These are phyloP conservation scores for Habroteleia sp. DNA, from an alignment of 2,888 invertebrate species.

Conservation along the genomic window DNA sequence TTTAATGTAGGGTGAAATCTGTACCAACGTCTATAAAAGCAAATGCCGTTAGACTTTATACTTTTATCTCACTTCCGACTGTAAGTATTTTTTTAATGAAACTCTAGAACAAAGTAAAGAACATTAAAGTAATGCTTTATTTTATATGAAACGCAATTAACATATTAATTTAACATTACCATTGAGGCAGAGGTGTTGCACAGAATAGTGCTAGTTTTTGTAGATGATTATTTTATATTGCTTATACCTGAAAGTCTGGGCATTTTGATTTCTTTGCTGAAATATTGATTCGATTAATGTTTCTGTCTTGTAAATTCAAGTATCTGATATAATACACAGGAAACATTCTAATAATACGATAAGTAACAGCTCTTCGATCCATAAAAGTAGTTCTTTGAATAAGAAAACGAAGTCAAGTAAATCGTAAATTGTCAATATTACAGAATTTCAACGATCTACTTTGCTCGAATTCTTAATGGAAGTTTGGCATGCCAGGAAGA, in stretches of 20 bases:
- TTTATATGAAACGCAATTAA: too few relatives aligned
- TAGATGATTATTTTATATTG: too few relatives aligned
- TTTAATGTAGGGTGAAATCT: not conserved
- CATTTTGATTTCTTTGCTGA: not conserved
- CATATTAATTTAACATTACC: too few relatives aligned
- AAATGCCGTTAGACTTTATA: not conserved
- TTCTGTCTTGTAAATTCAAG: constrained; percentile 3
- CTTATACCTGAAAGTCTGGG: too few relatives aligned
- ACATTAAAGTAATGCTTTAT: constrained; percentile 1
- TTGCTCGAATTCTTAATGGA: constrained; percentile 74
- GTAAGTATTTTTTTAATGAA: not conserved
- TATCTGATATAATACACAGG: constrained; percentile 10
- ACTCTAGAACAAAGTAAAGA: too few relatives aligned
- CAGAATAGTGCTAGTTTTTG: too few relatives aligned
- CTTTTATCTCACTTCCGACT: not conserved
- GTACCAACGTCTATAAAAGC: constrained; percentile 2
- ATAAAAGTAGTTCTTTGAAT: constrained; percentile 44
- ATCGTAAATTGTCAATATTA: constrained; percentile 66
- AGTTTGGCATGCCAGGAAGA: constrained; percentile 69
- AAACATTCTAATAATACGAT: constrained; percentile 44
- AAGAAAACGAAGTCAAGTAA: constrained; percentile 59
- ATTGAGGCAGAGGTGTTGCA: too few relatives aligned
- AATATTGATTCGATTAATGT: not conserved
- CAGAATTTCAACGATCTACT: constrained; percentile 71
- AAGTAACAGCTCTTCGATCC: constrained; percentile 29